Base-by-base conservation (phyloP, 2,797 vertebrate genomes). In the Sebastes goodei region DNA sequence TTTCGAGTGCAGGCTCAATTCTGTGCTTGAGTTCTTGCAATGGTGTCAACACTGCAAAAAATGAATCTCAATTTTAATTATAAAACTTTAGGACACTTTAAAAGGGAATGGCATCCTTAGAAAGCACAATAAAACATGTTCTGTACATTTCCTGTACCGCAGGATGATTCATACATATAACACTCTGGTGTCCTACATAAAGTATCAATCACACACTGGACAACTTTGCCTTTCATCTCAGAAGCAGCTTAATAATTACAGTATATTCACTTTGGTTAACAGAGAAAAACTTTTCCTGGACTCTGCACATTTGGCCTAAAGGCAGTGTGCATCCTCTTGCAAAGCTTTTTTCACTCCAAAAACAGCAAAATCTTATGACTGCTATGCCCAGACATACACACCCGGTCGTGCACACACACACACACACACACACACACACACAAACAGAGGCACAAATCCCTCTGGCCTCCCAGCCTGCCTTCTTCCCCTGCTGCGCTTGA, bases 401-500 rank as follows among this genome's bases (percentile, higher is more conserved):
- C 78, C 84, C 64, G 46, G 68, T 35, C 75, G 49, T 9, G n/a
- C 56, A 56, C 71, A 66, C 68, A 46, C 35, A 27, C 27, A 57
- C 33, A 61, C 71, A 65, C 67, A 46, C 33, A 29, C 55, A 55
- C 29, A 84, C 25, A 86, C 23, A 83, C 25, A 55, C 29, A 84
- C 25, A 86, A 55, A 85, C 52, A 86, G 69, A 90, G 73, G 60
- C 74, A 87, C 46, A 90, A 88, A 90, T 93, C 92, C 90, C 86
- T 78, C 80, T 82, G 82, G 93, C 83, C 89, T 88, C 76, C 80
- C 81, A 83, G 85, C 70, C 91, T 82, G 86, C 83, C 82, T 89
- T 78, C 81, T 89, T 66, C 83, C 89, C 90, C 83, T 79, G 84
- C 84, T 86, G 88, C 76, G 79, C 91, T 95, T 95, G 93, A 95